A percentile compares a stretch with the other conserved stretches of the same genome.
phyloP scores from a whole-genome alignment of 2,113 vertebrate genomes.

The Corythornis vintsioides region DNA sequence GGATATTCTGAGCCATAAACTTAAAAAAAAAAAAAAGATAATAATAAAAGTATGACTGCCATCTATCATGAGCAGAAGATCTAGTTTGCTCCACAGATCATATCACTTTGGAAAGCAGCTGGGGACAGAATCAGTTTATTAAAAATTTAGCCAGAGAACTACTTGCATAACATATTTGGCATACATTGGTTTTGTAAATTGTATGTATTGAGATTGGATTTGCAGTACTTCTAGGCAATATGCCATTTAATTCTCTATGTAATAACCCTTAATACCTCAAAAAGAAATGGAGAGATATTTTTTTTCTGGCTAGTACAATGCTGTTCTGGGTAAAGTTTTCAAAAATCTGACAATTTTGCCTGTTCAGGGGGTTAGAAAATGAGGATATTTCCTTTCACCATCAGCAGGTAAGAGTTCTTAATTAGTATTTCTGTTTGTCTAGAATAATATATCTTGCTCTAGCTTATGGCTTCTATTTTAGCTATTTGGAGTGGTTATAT shows the following conservation, averaged over 20 bases:
- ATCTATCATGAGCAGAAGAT: slow-evolving; percentile 5
- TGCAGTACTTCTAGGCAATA: neutral
- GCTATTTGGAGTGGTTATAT: neutral
- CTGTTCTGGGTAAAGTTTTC: neutral
- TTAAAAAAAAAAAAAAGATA: neutral
- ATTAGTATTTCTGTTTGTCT: neutral
- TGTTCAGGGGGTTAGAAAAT: neutral
- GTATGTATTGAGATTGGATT: slow-evolving; percentile 2
- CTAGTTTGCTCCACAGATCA: neutral
- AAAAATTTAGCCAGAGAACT: slow-evolving; percentile 25
- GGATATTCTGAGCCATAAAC: slow-evolving; percentile 47
- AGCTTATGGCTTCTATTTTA: neutral
- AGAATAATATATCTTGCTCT: neutral
- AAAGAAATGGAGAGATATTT: neutral
- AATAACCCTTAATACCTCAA: neutral
- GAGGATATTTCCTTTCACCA: neutral
- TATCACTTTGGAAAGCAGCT: slow-evolving; percentile 13
- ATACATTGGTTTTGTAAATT: neutral
- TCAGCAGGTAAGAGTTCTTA: neutral
- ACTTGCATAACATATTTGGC: slow-evolving; percentile 13
- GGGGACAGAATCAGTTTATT: neutral
- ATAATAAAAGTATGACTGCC: slow-evolving; percentile 7
- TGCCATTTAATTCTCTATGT: neutral
- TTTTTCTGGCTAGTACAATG: neutral
- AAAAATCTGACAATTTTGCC: neutral